Evolutionary conservation across 2,797 vertebrate species (phyloP).

Genomic region (Balearica regulorum): DNA sequence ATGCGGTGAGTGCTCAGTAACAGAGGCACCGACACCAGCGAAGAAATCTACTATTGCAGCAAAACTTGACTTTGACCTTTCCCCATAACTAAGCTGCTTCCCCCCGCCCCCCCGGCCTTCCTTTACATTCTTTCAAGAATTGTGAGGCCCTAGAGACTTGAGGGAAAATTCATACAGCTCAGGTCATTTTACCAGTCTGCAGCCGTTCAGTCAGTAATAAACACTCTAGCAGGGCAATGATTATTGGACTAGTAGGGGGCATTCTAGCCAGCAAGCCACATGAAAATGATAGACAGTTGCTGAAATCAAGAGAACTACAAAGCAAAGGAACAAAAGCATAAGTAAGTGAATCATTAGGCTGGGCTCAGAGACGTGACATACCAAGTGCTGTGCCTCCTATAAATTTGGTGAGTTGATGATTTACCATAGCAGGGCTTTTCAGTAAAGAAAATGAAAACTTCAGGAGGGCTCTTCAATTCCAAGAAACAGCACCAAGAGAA

Average conservation of each 20-base stretch:
- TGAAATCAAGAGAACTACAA: conserved; percentile 61
- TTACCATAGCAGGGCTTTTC: conserved; percentile 60
- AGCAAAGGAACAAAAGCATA: conserved; percentile 56
- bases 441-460: conserved; percentile 68
- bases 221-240: conserved; percentile 38
- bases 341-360: conserved; percentile 56
- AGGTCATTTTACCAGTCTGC: conserved; percentile 38
- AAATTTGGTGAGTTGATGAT: conserved; percentile 60
- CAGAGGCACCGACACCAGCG: accelerated
- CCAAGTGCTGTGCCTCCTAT: conserved; percentile 55
- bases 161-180: conserved; percentile 38
- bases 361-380: conserved; percentile 46
- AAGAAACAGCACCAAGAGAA: conserved; percentile 57
- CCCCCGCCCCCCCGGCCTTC: neutral
- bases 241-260: conserved; percentile 44
- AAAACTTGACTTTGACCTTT: conserved; percentile 25
- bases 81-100: neutral
- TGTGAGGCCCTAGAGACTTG: conserved; percentile 23
- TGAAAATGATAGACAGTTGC: conserved; percentile 65
- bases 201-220: conserved; percentile 36
- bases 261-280: conserved; percentile 47
- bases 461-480: conserved; percentile 56
- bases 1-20: neutral
- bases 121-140: conserved; percentile 42
- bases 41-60: conserved; percentile 14